A percentile compares a stretch with the other conserved stretches of the same genome.
Evolutionary conservation across 1,140 invertebrate genomes (phyloP).

Genomic region (Anastrepha ludens): DNA sequence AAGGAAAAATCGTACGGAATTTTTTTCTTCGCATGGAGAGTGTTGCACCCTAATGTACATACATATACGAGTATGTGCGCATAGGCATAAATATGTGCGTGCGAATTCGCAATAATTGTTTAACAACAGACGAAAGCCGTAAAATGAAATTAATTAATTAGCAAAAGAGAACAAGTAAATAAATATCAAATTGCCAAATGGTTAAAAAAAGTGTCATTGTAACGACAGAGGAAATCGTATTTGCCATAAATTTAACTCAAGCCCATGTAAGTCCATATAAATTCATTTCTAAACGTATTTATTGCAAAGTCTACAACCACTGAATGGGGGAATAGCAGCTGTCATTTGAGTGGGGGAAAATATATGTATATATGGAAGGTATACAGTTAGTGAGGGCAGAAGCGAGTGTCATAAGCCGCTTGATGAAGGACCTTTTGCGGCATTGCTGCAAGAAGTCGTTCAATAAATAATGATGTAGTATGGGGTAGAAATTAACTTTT

Average conservation of each 20-base stretch:
- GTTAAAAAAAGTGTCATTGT: not conserved
- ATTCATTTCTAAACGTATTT: not conserved
- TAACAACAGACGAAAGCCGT: not conserved
- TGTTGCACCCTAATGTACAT: too few relatives aligned
- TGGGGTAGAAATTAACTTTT: not conserved
- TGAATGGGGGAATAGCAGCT: too few relatives aligned
- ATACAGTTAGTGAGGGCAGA: not conserved
- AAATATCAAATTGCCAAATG: not conserved
- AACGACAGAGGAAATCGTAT: not conserved
- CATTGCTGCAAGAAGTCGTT: not conserved
- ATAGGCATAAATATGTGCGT: not conserved
- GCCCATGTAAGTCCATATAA: not conserved
- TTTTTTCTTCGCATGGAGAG: too few relatives aligned
- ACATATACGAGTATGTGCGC: not conserved
- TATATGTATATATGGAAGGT: too few relatives aligned
- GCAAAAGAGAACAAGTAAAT: conserved; percentile 3
- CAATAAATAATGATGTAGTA: not conserved
- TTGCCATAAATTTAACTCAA: conserved; percentile 16
- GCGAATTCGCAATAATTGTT: conserved; percentile 18
- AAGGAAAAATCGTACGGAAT: too few relatives aligned
- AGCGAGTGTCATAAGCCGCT: not conserved
- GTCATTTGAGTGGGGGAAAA: too few relatives aligned
- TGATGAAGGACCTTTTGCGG: not conserved
- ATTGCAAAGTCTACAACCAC: too few relatives aligned
- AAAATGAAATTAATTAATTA: conserved; percentile 13